These are phyloP conservation scores for Lysandra bellargus DNA, from an alignment of 2,888 invertebrate species.

Conservation along the genomic window DNA sequence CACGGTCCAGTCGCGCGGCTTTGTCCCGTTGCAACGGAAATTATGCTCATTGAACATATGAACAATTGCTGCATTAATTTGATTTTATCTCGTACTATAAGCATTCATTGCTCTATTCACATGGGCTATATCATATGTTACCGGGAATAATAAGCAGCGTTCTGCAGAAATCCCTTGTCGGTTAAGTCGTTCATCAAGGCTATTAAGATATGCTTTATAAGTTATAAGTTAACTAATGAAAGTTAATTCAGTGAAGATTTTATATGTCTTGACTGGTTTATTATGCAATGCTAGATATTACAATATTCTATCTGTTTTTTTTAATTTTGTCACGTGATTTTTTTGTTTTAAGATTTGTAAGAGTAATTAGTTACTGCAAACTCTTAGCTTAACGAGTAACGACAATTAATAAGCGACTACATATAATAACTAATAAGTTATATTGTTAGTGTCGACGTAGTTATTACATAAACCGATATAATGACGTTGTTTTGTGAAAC, in stretches of 20 bases:
- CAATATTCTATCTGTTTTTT: neutral
- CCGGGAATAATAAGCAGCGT: slow-evolving; percentile 34
- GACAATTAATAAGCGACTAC: too few relatives aligned
- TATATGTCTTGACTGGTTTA: neutral
- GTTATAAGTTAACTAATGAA: neutral
- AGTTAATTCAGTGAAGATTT: neutral
- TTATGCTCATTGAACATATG: slow-evolving; percentile 46
- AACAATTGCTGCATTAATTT: slow-evolving; percentile 46
- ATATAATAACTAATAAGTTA: too few relatives aligned
- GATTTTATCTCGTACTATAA: slow-evolving; percentile 18
- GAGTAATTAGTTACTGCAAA: neutral
- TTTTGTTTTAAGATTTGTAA: neutral
- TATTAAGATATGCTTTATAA: slow-evolving; percentile 5
- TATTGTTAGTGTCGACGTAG: neutral
- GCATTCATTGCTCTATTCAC: slow-evolving; percentile 35
- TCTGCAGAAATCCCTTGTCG: slow-evolving; percentile 18
- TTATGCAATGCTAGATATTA: neutral
- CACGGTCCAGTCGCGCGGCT: slow-evolving; percentile 49
- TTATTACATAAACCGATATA: slow-evolving; percentile 5
- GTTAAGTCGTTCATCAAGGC: neutral
- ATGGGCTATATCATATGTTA: neutral
- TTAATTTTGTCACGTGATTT: neutral
- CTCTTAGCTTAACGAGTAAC: too few relatives aligned
- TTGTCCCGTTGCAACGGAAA: slow-evolving; percentile 49
- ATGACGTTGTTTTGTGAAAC: neutral